Evolutionary conservation across 2,888 invertebrate species (phyloP).

Genomic region (Trachelus iudaicus): DNA sequence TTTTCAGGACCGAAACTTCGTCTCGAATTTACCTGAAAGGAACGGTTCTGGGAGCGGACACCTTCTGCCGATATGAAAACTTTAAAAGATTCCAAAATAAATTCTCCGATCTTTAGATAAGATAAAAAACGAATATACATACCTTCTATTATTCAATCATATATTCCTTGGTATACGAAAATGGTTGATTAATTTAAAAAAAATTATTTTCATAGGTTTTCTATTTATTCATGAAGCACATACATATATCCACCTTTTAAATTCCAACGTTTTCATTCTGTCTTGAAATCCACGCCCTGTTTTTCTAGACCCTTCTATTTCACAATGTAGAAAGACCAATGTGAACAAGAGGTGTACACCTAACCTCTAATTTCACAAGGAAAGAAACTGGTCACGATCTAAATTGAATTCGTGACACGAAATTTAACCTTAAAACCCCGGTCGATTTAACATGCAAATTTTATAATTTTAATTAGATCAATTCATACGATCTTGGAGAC

Average conservation of each 20-base stretch:
- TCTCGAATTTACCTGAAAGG: not conserved
- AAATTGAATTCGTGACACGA: not conserved
- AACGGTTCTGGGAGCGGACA: not conserved
- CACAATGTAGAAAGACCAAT: not conserved
- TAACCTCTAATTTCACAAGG: not conserved
- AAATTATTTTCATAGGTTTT: not conserved
- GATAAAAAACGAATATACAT: too few relatives aligned
- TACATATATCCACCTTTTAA: not conserved
- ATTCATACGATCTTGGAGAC: too few relatives aligned
- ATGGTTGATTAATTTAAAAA: too few relatives aligned
- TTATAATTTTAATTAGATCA: not conserved
- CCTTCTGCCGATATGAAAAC: not conserved
- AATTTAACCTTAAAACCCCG: not conserved
- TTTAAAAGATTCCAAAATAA: not conserved
- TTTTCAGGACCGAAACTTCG: not conserved
- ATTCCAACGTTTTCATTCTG: not conserved
- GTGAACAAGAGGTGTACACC: not conserved
- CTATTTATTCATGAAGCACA: not conserved
- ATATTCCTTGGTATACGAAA: too few relatives aligned
- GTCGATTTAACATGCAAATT: not conserved
- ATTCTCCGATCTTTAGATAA: too few relatives aligned
- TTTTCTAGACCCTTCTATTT: not conserved
- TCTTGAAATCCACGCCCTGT: not conserved
- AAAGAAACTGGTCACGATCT: not conserved
- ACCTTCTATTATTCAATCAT: not conserved